Evolutionary conservation across 2,888 invertebrate genomes (phyloP).

Genomic region (Rhagonycha fulva): DNA sequence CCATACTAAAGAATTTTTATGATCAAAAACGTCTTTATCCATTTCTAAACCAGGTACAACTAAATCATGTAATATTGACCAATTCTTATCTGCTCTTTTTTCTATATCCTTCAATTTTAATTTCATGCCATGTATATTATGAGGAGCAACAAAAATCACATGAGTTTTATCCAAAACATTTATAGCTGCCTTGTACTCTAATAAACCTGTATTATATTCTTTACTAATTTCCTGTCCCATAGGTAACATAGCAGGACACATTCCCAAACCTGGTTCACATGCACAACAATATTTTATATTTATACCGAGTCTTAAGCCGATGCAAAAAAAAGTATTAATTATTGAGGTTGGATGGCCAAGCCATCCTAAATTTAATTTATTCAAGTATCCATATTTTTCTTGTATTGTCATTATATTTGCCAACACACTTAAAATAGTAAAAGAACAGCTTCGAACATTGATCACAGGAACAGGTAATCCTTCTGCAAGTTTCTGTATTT

Average conservation of each 20-base stretch:
- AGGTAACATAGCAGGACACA: constrained; percentile 8
- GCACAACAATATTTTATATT: constrained; percentile 25
- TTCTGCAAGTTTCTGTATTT: constrained; percentile 18
- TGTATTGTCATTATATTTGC: constrained; percentile 27
- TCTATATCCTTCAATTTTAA: constrained; percentile 10
- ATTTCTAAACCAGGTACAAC: constrained; percentile 14
- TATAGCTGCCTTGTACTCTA: constrained; percentile 5
- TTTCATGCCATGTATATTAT: constrained; percentile 1
- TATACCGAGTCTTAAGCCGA: constrained; percentile 24
- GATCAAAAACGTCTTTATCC: constrained; percentile 15
- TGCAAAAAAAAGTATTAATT: constrained; percentile 28
- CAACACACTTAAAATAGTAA: constrained; percentile 4
- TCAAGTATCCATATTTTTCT: constrained; percentile 21
- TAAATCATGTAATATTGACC: constrained; percentile 24
- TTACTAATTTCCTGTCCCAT: constrained; percentile 3
- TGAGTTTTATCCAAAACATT: constrained; percentile 12
- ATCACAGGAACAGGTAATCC: constrained; percentile 23
- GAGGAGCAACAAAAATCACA: constrained; percentile 13
- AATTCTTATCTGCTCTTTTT: constrained; percentile 20
- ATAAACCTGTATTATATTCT: constrained; percentile 11
- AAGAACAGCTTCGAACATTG: constrained; percentile 10
- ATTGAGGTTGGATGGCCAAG: constrained; percentile 21
- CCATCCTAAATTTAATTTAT: constrained; percentile 24
- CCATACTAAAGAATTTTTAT: constrained; percentile 26
- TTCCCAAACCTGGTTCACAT: neutral